Evolutionary conservation across 2,797 vertebrate genomes (phyloP).

Genomic region (Acanthornis magna): DNA sequence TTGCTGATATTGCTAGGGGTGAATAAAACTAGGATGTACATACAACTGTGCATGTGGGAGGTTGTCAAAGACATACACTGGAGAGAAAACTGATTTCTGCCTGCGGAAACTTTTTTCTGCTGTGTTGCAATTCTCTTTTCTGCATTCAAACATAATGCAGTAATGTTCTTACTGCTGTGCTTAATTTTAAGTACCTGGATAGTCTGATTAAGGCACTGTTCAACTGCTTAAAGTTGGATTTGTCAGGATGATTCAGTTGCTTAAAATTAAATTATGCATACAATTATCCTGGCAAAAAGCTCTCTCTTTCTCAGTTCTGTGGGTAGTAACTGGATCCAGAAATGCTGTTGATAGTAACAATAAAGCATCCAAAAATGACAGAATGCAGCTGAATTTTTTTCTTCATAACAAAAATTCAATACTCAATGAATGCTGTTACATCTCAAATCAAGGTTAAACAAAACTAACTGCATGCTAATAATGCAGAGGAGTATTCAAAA

Average conservation of each 20-base stretch:
- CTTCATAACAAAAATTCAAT: background rate
- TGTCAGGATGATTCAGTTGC: background rate
- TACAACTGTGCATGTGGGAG: background rate
- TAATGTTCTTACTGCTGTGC: background rate
- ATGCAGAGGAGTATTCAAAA: background rate
- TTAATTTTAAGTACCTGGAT: background rate
- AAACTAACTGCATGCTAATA: background rate
- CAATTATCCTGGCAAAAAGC: background rate
- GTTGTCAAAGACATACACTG: fast-evolving
- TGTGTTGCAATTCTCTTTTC: background rate
- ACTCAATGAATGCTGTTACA: background rate
- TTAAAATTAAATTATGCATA: background rate
- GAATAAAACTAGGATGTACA: background rate
- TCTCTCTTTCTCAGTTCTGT: background rate
- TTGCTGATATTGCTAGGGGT: background rate
- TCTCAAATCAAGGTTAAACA: background rate
- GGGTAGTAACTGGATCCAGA: background rate
- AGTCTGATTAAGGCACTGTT: background rate
- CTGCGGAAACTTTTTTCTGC: background rate
- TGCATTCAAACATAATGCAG: background rate
- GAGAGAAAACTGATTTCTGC: background rate
- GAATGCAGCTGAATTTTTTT: background rate
- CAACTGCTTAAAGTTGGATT: background rate
- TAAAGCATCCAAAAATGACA: background rate
- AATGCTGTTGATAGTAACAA: background rate